Conservation (phyloP, 2,797 vertebrate genomes). For the Etheostoma nigrum region DNA sequence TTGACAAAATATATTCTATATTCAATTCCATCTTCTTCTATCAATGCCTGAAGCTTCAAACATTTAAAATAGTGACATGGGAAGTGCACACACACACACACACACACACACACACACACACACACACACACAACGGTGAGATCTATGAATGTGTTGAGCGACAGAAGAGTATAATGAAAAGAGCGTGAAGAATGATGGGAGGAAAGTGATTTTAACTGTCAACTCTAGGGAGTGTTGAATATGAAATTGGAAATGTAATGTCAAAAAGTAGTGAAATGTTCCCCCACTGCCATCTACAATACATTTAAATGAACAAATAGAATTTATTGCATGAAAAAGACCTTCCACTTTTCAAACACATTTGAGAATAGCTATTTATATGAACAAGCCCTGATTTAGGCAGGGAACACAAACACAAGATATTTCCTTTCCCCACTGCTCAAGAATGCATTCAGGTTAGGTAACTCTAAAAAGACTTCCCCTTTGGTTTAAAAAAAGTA, state of each 20-base stretch:
- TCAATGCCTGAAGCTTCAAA: not conserved
- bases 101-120: too few relatives aligned
- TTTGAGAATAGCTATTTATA: slow-evolving; percentile 2
- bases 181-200: not conserved
- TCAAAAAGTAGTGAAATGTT: not conserved
- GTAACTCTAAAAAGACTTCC: slow-evolving; percentile 23
- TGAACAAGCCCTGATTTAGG: slow-evolving; percentile 20
- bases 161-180: slow-evolving; percentile 13
- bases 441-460: slow-evolving; percentile 52
- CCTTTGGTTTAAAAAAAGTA: slow-evolving; percentile 34
- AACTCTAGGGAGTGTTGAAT: not conserved
- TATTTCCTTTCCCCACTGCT: slow-evolving; percentile 16
- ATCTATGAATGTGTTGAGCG: slow-evolving; percentile 9
- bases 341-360: not conserved
- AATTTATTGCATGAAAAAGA: not conserved
- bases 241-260: not conserved
- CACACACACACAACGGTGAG: not conserved
- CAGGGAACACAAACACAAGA: slow-evolving; percentile 16
- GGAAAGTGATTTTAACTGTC: slow-evolving; percentile 9
- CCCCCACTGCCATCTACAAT: not conserved
- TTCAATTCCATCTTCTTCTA: not conserved
- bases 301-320: not conserved
- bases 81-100: not conserved
- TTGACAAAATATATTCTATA: too few relatives aligned
- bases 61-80: not conserved